Base-by-base conservation (phyloP, 2,113 vertebrate genomes). In the Antechinus flavipes region DNA sequence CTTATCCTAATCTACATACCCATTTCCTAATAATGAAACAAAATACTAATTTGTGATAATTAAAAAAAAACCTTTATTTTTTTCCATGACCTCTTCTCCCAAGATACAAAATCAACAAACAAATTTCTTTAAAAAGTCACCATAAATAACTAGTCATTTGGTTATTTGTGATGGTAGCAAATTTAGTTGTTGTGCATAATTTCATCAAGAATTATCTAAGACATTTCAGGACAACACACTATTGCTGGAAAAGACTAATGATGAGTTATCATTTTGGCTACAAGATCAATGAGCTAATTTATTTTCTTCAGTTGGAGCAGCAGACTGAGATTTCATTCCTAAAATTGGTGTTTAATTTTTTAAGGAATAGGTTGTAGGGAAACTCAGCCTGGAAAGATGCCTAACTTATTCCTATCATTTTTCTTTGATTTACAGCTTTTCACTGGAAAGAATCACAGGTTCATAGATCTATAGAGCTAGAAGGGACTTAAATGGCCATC, bases 21-120 rank as follows among this genome's bases (percentile, higher is more conserved):
- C 16, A 11, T 55, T 30, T 54, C 50, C 24, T 42, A 42, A 84
- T 42, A 84, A 84, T 84, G 19, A n/a, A 42, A 84, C 16, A 23
- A 84, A 84, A 30, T 49, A 22, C 24, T 7, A 61, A 26, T 47
- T 47, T 94, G 12, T 90, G 46, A 58, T 30, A 26, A 27, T 27
- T 68, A 53, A 68, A 93, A 95, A 96, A 90, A 46, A 2, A 25
- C 27, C 54, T 93, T 90, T 90, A 25, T 61, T 94, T 47, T 94
- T 52, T 7, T 53, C 6, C 30, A 30, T 90, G 24, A 26, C 49
- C 19, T 46, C 24, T 90, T 23, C 35, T 52, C 26, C 27, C 19
- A 93, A 52, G 55, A 53, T 27, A 93, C 19, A 8, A 84, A 22
- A 84, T 84, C 35, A 19, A 84, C 23, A 84, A 5, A 24, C 26